phyloP scores from a whole-genome alignment of 2,888 invertebrate species.

The Drosophila infuscata region DNA sequence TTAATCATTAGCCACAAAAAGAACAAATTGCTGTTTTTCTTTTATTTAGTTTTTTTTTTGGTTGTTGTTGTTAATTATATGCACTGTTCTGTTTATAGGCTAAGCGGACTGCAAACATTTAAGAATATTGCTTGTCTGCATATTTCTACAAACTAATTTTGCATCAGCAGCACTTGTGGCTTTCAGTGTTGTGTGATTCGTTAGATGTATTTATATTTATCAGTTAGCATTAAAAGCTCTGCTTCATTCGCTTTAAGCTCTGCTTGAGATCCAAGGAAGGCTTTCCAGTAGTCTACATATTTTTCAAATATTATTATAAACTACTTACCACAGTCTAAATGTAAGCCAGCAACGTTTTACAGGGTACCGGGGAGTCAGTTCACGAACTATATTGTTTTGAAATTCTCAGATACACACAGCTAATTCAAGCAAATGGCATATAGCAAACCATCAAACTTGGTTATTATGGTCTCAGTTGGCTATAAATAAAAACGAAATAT shows the following conservation, averaged over 20 bases:
- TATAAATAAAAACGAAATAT: slow-evolving; percentile 70
- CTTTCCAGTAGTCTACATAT: neutral
- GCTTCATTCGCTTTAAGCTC: no score
- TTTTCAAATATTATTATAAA: neutral
- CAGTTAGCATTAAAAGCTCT: neutral
- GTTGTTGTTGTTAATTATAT: neutral
- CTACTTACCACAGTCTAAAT: neutral
- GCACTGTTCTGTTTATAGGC: slow-evolving; percentile 5
- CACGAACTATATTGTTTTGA: neutral
- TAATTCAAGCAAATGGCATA: slow-evolving; percentile 33
- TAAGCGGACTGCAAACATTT: slow-evolving; percentile 10
- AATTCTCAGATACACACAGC: slow-evolving; percentile 13
- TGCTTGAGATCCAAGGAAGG: neutral
- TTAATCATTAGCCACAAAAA: slow-evolving; percentile 33
- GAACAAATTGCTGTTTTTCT: slow-evolving; percentile 1
- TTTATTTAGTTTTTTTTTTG: neutral
- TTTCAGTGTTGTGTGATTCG: neutral
- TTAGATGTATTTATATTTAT: neutral
- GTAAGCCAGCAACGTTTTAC: neutral
- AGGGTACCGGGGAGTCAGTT: slow-evolving; percentile 23
- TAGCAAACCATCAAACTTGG: slow-evolving; percentile 59
- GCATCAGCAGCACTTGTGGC: slow-evolving; percentile 7
- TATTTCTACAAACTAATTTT: slow-evolving; percentile 1
- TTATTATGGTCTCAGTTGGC: slow-evolving; percentile 57
- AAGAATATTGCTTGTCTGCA: slow-evolving; percentile 10